Conservation (phyloP, 2,888 invertebrate genomes). For the Chaitophorus viminalis region DNA sequence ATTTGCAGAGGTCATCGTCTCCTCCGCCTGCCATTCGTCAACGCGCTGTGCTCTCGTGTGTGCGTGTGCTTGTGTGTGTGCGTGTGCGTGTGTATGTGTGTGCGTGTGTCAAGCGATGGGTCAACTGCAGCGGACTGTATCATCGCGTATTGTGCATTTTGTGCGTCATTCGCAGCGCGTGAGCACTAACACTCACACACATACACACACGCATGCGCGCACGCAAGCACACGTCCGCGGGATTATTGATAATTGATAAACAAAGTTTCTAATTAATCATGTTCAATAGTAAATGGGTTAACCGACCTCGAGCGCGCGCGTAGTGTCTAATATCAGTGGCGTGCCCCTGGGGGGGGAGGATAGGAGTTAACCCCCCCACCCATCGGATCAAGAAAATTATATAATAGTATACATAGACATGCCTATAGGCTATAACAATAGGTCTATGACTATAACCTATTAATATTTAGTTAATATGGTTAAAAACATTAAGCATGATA, state of each 20-base stretch:
- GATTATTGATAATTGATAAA: slow-evolving; percentile 24
- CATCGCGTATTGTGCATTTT: background rate
- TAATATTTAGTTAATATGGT: no score
- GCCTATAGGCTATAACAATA: no score
- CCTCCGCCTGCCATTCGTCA: background rate
- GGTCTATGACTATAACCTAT: no score
- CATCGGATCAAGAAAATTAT: no score
- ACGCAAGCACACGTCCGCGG: background rate
- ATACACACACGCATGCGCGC: background rate
- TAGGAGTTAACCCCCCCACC: no score
- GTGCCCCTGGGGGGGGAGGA: no score
- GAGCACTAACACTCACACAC: no score
- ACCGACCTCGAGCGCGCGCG: background rate
- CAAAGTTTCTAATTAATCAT: slow-evolving; percentile 9
- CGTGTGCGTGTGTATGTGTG: background rate
- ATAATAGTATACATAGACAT: no score
- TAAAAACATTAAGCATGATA: no score
- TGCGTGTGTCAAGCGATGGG: background rate
- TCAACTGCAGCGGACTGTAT: background rate
- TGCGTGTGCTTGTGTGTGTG: background rate
- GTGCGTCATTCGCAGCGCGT: background rate
- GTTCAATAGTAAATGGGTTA: background rate
- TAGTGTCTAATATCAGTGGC: background rate
- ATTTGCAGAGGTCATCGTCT: background rate
- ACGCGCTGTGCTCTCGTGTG: no score